Base-by-base conservation (phyloP, 2,888 invertebrate genomes). In the Andricus quercusramuli region DNA sequence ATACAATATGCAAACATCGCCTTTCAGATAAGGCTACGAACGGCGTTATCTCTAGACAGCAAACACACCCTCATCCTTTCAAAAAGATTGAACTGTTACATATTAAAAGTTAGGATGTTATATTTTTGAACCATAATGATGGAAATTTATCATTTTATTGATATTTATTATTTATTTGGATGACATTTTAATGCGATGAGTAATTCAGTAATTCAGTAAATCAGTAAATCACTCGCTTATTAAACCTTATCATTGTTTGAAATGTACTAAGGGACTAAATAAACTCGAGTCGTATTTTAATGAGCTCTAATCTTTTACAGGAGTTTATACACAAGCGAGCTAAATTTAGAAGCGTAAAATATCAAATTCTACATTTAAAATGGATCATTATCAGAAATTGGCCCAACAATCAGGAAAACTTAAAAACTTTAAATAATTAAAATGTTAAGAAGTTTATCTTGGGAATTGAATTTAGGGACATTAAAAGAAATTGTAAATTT, bases 41-140 rank as follows among this genome's bases (percentile, higher is more conserved):
- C n/a, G 51, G 15, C 74, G n/a, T 56, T 56, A 74, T 74, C 74
- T 32, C 56, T 32, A 74, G 37, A 32, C 29, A n/a, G 51, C 32
- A 74, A 56, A 74, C 29, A 74, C 74, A 74, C 74, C 51, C 74
- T 74, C 56, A 32, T 74, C 29, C 29, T 74, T 56, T 20, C 32
- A 56, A 59, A 29, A 51, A 29, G 47, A 70, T 70, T 70, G n/a
- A 56, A 74, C 59, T 3, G 74, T 59, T 29, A 25, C 47, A 51
- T 70, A 70, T 70, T 47, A 11, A 51, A 70, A 51, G 17, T 64
- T 59, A n/a, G 22, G 44, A 47, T 47, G 11, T 70, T 70, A 68
- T 47, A 70, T 70, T 70, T 47, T 47, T 70, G 20, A 47, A 51
- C 29, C 70, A 29, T 29, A 20, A 29, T 22, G 11, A 59, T 22